Base-by-base conservation (phyloP, 2,888 invertebrate genomes). In the Theristus sp. region DNA sequence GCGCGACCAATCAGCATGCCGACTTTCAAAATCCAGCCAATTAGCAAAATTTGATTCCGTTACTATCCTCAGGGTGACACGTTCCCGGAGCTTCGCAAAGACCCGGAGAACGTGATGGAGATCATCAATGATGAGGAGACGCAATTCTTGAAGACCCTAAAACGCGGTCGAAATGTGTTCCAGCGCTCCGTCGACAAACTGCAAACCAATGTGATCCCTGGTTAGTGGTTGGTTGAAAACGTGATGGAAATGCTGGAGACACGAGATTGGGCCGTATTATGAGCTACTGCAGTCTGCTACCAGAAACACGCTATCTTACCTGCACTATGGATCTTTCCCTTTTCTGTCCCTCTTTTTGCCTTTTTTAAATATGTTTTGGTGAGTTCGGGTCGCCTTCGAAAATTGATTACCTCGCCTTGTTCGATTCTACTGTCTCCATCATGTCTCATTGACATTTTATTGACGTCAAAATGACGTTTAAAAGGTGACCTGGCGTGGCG, bases 401-500 rank as follows among this genome's bases (percentile, higher is more conserved):
- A n/a, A n/a, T n/a, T n/a, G n/a, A n/a, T n/a, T n/a, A n/a, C n/a
- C n/a, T n/a, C n/a, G n/a, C n/a, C n/a, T n/a, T n/a, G n/a, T n/a
- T n/a, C n/a, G n/a, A n/a, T n/a, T n/a, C n/a, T n/a, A n/a, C n/a
- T n/a, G n/a, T n/a, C n/a, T n/a, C n/a, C n/a, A n/a, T n/a, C n/a
- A n/a, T n/a, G n/a, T n/a, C n/a, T n/a, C n/a, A n/a, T n/a, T n/a
- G n/a, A n/a, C n/a, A n/a, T n/a, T n/a, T n/a, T n/a, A n/a, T n/a
- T n/a, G n/a, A n/a, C n/a, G n/a, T n/a, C n/a, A n/a, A n/a, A n/a
- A n/a, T n/a, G n/a, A n/a, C n/a, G n/a, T n/a, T n/a, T n/a, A n/a
- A n/a, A n/a, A 75, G 80, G 96, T 60, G 90, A 96, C 76, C 84
- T 98, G 57, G 94, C 96, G 1, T 98, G 98, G 98, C 82, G 93